Conservation (phyloP, 1,140 invertebrate genomes). For the Eciton burchellii region DNA sequence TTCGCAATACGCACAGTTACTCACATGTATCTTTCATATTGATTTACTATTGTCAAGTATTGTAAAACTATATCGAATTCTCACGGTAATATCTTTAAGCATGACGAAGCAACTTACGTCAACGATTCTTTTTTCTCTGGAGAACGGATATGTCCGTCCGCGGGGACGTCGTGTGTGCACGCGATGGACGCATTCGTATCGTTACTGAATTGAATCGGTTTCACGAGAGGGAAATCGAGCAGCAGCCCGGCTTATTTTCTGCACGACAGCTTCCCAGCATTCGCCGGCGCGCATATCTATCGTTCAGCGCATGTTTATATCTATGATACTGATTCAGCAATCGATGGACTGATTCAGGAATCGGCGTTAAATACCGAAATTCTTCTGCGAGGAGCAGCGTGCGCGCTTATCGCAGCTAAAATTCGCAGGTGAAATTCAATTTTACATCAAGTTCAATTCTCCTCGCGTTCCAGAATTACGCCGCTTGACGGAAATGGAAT, state of each 20-base stretch:
- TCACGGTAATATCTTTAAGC: slow-evolving; percentile 19
- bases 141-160: slow-evolving; percentile 36
- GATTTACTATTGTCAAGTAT: slow-evolving; percentile 25
- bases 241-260: slow-evolving; percentile 61
- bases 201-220: slow-evolving; percentile 66
- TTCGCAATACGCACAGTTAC: not conserved
- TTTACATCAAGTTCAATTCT: too few species aligned
- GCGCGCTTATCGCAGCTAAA: too few species aligned
- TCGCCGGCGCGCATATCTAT: slow-evolving; percentile 41
- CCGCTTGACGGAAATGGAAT: slow-evolving; percentile 4
- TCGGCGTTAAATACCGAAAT: not conserved
- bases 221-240: slow-evolving; percentile 67
- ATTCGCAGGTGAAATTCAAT: too few species aligned
- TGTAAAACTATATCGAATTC: slow-evolving; percentile 5
- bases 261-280: slow-evolving; percentile 59
- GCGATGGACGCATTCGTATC: slow-evolving; percentile 51
- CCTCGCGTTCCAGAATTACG: not conserved
- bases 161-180: not conserved
- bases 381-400: not conserved
- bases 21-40: not conserved
- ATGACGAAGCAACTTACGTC: slow-evolving; percentile 44
- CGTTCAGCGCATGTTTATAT: slow-evolving; percentile 19
- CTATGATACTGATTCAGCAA: slow-evolving; percentile 12
- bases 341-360: slow-evolving; percentile 3
- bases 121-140: slow-evolving; percentile 20